Percentiles rank a stretch among this genome's conserved stretches.
phyloP scores from a whole-genome alignment of 2,797 vertebrate genomes.

The Acanthurus tractus region DNA sequence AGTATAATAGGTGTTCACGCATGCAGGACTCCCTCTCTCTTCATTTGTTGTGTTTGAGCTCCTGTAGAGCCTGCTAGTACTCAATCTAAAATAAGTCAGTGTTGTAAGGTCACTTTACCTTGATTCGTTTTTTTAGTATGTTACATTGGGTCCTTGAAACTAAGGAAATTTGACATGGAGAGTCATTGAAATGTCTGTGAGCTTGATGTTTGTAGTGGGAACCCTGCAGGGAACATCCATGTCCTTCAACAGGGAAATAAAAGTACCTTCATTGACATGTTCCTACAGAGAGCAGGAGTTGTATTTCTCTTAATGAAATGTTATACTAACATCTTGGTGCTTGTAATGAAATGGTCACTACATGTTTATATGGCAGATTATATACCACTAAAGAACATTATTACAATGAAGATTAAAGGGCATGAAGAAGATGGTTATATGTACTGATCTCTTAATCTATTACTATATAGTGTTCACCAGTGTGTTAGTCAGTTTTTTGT shows the following conservation, averaged over 20 bases:
- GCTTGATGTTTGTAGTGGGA: no score
- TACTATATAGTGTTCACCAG: constrained; percentile 11
- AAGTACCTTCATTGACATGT: neutral
- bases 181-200: no score
- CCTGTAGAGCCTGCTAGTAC: no score
- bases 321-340: neutral
- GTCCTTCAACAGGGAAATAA: neutral
- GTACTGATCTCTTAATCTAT: neutral
- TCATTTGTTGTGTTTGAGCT: no score
- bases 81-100: no score
- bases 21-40: no score
- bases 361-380: no score
- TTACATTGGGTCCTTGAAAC: no score
- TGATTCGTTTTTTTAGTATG: no score
- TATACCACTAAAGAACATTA: neutral
- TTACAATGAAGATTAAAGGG: constrained; percentile 10
- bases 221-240: neutral
- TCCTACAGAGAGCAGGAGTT: neutral
- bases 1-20: no score
- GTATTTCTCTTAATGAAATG: neutral
- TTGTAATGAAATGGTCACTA: neutral
- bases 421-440: neutral
- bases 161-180: no score
- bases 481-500: neutral
- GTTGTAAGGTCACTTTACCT: no score